A percentile compares a stretch with the other conserved stretches of the same genome.
Conservation (phyloP, 64 coral and sea anemone species). For the Catalaphyllia jardinei region DNA sequence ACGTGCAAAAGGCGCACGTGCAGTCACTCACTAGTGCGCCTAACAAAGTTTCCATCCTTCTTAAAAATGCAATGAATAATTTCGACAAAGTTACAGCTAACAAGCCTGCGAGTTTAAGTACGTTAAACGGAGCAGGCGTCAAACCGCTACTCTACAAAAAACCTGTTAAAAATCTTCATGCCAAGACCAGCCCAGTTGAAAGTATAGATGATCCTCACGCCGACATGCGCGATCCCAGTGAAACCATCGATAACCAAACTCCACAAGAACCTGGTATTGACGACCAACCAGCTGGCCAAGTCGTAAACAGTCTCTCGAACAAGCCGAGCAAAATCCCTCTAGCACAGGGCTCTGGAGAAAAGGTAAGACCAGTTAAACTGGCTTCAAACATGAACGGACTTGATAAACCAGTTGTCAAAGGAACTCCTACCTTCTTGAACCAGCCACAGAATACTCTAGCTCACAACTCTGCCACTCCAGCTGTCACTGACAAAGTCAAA, state of each 20-base stretch:
- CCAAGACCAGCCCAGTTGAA: background rate
- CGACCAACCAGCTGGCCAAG: background rate
- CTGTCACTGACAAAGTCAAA: background rate
- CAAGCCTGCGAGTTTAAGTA: background rate
- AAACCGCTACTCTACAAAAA: background rate
- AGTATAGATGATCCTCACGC: constrained; percentile 1
- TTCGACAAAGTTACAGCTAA: background rate
- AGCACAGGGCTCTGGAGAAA: background rate
- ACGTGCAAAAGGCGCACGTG: background rate
- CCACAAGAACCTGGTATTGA: constrained; percentile 21
- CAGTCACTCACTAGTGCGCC: background rate
- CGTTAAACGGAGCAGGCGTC: background rate
- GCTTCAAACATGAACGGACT: background rate
- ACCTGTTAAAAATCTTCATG: background rate
- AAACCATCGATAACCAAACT: constrained; percentile 10
- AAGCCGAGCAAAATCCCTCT: background rate
- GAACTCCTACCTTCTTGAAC: constrained; percentile 30
- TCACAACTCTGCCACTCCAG: background rate
- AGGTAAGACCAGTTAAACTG: constrained; percentile 1
- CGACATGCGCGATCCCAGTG: constrained; percentile 28
- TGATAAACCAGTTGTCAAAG: background rate
- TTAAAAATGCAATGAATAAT: constrained; percentile 25
- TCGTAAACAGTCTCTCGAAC: background rate
- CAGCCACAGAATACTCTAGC: background rate
- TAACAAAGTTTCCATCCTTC: background rate